Evolutionary conservation across 2,888 invertebrate genomes (phyloP).

Genomic region (Leucoptera coffeella): DNA sequence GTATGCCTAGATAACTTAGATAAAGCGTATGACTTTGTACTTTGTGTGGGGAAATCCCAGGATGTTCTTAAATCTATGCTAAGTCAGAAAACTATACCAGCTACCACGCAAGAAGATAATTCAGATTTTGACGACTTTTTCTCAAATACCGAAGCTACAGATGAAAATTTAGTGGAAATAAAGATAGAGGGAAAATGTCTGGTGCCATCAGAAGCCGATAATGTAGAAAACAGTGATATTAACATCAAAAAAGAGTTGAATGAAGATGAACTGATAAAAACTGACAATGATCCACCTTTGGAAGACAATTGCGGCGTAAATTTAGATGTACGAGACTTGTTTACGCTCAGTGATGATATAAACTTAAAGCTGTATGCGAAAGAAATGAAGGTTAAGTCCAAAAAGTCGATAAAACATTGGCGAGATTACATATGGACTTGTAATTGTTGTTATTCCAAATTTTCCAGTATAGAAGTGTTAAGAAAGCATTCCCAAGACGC

Average conservation of each 20-base stretch:
- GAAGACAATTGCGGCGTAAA: slow-evolving; percentile 10
- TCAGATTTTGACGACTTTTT: slow-evolving; percentile 16
- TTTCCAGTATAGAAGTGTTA: slow-evolving; percentile 27
- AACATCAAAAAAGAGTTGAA: slow-evolving; percentile 2
- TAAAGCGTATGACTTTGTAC: slow-evolving; percentile 26
- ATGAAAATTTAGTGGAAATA: slow-evolving; percentile 7
- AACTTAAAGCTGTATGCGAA: slow-evolving; percentile 26
- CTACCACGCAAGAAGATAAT: slow-evolving; percentile 21
- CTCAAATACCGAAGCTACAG: slow-evolving; percentile 10
- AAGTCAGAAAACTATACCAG: background rate
- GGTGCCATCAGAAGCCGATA: too few relatives aligned
- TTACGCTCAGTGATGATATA: slow-evolving; percentile 16
- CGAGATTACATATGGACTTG: slow-evolving; percentile 39
- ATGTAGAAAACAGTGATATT: too few relatives aligned
- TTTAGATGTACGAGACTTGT: slow-evolving; percentile 24
- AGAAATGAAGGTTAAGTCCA: slow-evolving; percentile 19
- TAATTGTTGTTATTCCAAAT: slow-evolving; percentile 29
- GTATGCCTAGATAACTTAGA: slow-evolving; percentile 27
- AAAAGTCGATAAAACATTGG: slow-evolving; percentile 18
- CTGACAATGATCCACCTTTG: slow-evolving; percentile 19
- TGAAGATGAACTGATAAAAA: slow-evolving; percentile 21
- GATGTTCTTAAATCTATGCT: background rate
- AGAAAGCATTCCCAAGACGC: slow-evolving; percentile 55
- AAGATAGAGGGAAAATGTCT: background rate
- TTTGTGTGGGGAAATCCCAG: too few relatives aligned